Base-by-base conservation (phyloP, 2,797 vertebrate genomes). In the Numenius phaeopus region DNA sequence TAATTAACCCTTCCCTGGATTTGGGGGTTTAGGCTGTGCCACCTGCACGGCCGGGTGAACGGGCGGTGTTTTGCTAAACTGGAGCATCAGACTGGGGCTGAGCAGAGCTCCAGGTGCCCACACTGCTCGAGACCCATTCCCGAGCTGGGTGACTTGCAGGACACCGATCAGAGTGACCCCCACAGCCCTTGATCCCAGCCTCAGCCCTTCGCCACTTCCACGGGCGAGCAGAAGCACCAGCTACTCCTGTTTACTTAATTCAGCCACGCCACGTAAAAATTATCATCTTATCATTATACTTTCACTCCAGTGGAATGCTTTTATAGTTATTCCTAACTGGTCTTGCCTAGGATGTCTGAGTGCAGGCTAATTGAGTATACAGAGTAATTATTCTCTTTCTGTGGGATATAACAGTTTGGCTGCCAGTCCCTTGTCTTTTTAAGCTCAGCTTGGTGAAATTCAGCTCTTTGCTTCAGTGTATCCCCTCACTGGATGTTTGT, bases 371-470 rank as follows among this genome's bases (percentile, higher is more conserved):
- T 10, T 86, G 2, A 66, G 32, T 75, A 61, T 21, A 72, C 37
- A 47, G n/a, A 61, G 20, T 4, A 70, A 84, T 67, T 27, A 17
- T 47, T 83, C 62, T 71, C 71, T 67, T 78, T 76, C 61, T 61
- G 42, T 40, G 78, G 44, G 57, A 78, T 37, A 1, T 5, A 65
- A 24, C 70, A 67, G 19, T 85, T 87, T 87, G 59, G 55, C 55
- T 84, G 55, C 81, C 34, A n/a, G 23, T 58, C 42, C 61, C 61
- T 46, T 18, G 17, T 29, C 52, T 80, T 80, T 85, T 42, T 23
- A 39, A 87, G 18, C 37, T 77, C 40, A 86, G 77, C 61, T 7
- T 47, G 83, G 46, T 57, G 86, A 96, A 93, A 95, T 81, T 49
- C 37, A 77, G 72, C 83, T 92, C 69, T 55, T 73, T 66, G 54